Percentiles rank a stretch among this genome's conserved stretches.
These are phyloP conservation scores for Chrysomela aeneicollis DNA, from an alignment of 2,888 invertebrate genomes.

Conservation along the genomic window DNA sequence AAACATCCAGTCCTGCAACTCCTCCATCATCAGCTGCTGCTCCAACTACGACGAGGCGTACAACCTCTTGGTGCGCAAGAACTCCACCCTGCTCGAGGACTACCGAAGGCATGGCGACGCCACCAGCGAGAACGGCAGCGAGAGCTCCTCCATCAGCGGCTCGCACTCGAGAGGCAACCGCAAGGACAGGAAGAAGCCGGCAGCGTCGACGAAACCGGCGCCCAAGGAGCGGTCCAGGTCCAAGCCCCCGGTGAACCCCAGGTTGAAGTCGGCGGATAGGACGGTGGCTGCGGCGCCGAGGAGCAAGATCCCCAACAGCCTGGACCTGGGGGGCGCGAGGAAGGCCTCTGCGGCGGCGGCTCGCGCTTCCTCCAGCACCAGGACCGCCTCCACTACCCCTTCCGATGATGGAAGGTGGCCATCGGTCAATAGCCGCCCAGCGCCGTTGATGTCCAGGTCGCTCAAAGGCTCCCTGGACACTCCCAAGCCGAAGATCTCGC, in stretches of 20 bases:
- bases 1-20: slow-evolving; percentile 71
- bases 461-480: slow-evolving; percentile 46
- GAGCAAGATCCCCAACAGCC: slow-evolving; percentile 48
- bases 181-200: slow-evolving; percentile 47
- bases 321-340: slow-evolving; percentile 37
- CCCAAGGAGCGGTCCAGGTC: slow-evolving; percentile 48
- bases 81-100: slow-evolving; percentile 58
- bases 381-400: slow-evolving; percentile 66
- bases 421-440: slow-evolving; percentile 61
- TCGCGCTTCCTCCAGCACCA: slow-evolving; percentile 40
- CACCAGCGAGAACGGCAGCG: slow-evolving; percentile 77
- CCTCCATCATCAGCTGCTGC: slow-evolving; percentile 79
- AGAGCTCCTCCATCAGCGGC: slow-evolving; percentile 76
- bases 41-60: slow-evolving; percentile 74
- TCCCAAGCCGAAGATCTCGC: slow-evolving; percentile 52
- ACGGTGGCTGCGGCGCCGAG: slow-evolving; percentile 38
- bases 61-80: slow-evolving; percentile 60
- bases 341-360: slow-evolving; percentile 16
- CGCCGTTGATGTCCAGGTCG: slow-evolving; percentile 53
- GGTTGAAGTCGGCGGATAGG: slow-evolving; percentile 61
- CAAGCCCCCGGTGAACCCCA: slow-evolving; percentile 54
- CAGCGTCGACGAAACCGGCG: slow-evolving; percentile 58
- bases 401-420: slow-evolving; percentile 79
- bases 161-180: slow-evolving; percentile 54
- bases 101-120: slow-evolving; percentile 62